These are phyloP conservation scores for Drosophila differens DNA, from an alignment of 2,888 invertebrate genomes.

Conservation along the genomic window DNA sequence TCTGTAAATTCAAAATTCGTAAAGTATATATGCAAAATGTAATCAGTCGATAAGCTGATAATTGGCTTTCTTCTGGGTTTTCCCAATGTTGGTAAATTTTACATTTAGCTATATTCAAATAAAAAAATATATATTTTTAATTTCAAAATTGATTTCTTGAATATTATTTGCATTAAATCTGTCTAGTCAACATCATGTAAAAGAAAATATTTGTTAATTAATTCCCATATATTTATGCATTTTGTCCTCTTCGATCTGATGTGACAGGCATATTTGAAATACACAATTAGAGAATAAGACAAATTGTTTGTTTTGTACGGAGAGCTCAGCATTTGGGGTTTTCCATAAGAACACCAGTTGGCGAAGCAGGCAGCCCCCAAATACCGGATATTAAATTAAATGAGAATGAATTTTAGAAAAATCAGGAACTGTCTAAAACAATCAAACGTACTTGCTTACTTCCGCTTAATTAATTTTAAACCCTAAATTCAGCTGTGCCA, in stretches of 20 bases:
- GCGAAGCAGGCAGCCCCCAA: constrained; percentile 4
- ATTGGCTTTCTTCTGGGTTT: not conserved
- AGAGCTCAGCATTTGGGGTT: constrained; percentile 16
- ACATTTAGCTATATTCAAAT: not conserved
- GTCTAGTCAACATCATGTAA: not conserved
- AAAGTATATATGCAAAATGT: too few relatives aligned
- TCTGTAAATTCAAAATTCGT: too few relatives aligned
- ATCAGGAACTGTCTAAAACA: constrained; percentile 74
- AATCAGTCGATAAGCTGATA: not conserved
- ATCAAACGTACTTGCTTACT: constrained; percentile 75
- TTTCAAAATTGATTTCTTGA: not conserved
- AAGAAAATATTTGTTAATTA: not conserved
- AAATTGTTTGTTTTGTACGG: not conserved
- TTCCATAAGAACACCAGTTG: constrained; percentile 22
- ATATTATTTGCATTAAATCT: not conserved
- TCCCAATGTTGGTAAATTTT: too few relatives aligned
- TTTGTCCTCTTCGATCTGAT: not conserved
- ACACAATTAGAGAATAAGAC: not conserved
- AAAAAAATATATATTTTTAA: too few relatives aligned
- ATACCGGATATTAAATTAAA: constrained; percentile 59
- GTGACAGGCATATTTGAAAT: not conserved
- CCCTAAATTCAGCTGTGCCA: constrained; percentile 71
- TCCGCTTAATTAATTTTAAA: constrained; percentile 79
- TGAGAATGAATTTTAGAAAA: constrained; percentile 48
- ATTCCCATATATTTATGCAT: not conserved